A percentile compares a stretch with the other conserved stretches of the same genome.
Evolutionary conservation across 2,888 invertebrate genomes (phyloP).

Genomic region (Agonopterix arenella): DNA sequence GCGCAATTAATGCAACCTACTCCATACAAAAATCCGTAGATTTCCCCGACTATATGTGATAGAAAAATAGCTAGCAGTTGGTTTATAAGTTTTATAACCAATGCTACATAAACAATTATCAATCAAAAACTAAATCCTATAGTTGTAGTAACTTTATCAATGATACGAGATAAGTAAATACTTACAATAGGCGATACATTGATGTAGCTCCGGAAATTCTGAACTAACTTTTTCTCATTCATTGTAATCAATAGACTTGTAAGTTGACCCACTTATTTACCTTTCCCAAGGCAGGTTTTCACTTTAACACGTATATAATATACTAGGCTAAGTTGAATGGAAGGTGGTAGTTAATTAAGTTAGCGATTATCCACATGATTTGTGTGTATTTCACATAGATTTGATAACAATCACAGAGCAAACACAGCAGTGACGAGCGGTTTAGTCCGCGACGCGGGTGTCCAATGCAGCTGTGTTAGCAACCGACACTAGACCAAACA

Average conservation of each 20-base stretch:
- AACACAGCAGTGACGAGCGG: constrained; percentile 34
- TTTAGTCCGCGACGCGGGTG: constrained; percentile 16
- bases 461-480: constrained; percentile 6
- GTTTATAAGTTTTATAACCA: background rate
- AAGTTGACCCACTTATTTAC: constrained; percentile 48
- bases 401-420: constrained; percentile 59
- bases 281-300: constrained; percentile 21
- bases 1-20: too few species aligned
- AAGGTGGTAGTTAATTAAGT: constrained; percentile 30
- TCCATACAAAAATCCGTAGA: too few species aligned
- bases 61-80: too few species aligned
- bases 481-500: constrained; percentile 12
- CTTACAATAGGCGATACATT: constrained; percentile 60
- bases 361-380: constrained; percentile 55
- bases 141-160: background rate
- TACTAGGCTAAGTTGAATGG: constrained; percentile 24
- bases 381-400: constrained; percentile 38
- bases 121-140: constrained; percentile 2
- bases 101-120: background rate
- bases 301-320: constrained; percentile 18
- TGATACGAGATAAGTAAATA: constrained; percentile 13
- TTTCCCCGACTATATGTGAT: too few species aligned
- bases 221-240: constrained; percentile 72
- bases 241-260: constrained; percentile 56
- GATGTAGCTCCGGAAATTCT: constrained; percentile 77